Evolutionary conservation across 2,888 invertebrate species (phyloP), one percentile per base, ranked within the genome.

Genomic region (Scaptomyza polygonia): DNA sequence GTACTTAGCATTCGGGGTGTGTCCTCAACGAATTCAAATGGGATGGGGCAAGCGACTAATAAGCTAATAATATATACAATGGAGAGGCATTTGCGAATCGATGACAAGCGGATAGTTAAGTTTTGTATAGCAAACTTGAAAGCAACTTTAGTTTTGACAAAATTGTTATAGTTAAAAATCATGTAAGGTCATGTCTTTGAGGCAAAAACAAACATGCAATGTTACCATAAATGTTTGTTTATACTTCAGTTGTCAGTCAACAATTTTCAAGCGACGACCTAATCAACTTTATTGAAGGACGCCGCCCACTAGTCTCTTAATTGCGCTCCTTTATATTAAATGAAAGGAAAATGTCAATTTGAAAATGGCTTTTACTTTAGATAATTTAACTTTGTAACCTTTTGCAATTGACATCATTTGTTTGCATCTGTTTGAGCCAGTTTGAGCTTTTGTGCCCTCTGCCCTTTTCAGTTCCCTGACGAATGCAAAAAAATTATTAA

Each of bases 281-380:
- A 61, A 56, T 62, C 39, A 53, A 58, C 14, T 57, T 69, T 45
- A 57, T 63, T 11, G 49, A 12, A 44, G 51, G 72, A 65, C 80
- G 81, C 36, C 80, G 81, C 81, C 59, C 59, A 54, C 27, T 47
- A 66, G 87, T 84, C 81, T 81, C 61, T 47, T 30, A 36, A 51
- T 39, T 43, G 55, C 12, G 11, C 51, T 16, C 45, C 18, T 45
- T 29, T 61, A 42, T 47, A 2, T 2, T 8, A 8, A 16, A 16
- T 0, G 7, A 7, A 36, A 14, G 1, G 30, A 12, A 12, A 16
- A 8, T 72, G 79, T 72, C 84, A 72, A 79, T 59, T 52, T 49
- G 48, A 3, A 11, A 39, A 21, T 14, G 29, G 5, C 14, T 40
- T 52, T 36, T 21, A 7, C 45, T 44, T 8, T 39, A 53, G 52